A percentile compares a stretch with the other conserved stretches of the same genome.
These are phyloP conservation scores for Zonitis immaculata DNA, from an alignment of 2,888 invertebrate species.

Conservation along the genomic window DNA sequence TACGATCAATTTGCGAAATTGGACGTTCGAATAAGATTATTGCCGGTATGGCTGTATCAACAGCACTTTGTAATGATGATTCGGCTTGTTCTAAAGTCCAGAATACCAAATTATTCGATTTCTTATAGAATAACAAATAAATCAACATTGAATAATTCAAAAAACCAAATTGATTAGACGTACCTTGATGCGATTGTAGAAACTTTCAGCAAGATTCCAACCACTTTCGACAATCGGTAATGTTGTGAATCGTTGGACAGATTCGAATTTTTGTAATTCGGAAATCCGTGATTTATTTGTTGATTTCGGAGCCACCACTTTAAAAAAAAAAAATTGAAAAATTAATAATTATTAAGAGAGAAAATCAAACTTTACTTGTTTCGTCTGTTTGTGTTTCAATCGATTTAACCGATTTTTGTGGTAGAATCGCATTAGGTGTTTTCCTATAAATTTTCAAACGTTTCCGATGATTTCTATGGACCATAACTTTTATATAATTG, in stretches of 20 bases:
- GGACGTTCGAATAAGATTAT: conserved; percentile 70
- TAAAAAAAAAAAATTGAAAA: background rate
- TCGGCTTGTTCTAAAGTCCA: conserved; percentile 77
- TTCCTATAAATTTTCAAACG: background rate
- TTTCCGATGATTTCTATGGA: conserved; percentile 1
- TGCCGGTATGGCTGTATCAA: conserved; percentile 70
- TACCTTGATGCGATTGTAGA: conserved; percentile 75
- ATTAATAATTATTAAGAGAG: background rate
- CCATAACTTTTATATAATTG: background rate
- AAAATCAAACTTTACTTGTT: background rate
- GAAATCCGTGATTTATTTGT: conserved; percentile 24
- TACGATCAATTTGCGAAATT: conserved; percentile 64
- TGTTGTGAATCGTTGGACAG: conserved; percentile 68
- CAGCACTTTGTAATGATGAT: conserved; percentile 65
- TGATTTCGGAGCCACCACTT: conserved; percentile 8
- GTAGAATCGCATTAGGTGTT: background rate
- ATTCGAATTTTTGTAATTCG: conserved; percentile 55
- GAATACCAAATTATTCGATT: conserved; percentile 64
- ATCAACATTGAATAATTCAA: background rate
- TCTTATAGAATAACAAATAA: conserved; percentile 48
- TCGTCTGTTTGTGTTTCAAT: background rate
- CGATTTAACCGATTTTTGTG: conserved; percentile 2
- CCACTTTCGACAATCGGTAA: conserved; percentile 81
- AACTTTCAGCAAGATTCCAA: conserved; percentile 66
- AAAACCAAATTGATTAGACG: background rate